phyloP scores from a whole-genome alignment of 2,888 invertebrate species.

The Ornithoptera priamus region DNA sequence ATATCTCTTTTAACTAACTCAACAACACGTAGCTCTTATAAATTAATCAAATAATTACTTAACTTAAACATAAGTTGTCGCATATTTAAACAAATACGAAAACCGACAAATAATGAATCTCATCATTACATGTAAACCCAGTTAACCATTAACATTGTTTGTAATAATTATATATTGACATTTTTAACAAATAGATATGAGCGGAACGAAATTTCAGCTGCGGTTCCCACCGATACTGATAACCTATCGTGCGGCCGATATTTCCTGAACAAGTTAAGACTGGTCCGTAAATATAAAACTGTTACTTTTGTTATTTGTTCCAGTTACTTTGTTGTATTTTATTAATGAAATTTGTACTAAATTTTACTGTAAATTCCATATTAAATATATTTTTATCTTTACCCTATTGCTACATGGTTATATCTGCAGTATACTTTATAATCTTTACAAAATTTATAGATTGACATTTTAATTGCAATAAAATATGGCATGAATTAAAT shows the following conservation, averaged over 20 bases:
- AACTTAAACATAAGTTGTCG: too few relatives aligned
- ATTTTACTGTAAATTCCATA: too few relatives aligned
- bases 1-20: too few relatives aligned
- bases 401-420: too few relatives aligned
- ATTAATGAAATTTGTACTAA: background rate
- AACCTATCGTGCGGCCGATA: slow-evolving; percentile 37
- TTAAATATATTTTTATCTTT: too few relatives aligned
- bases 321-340: background rate
- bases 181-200: slow-evolving; percentile 29
- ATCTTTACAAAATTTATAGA: too few relatives aligned
- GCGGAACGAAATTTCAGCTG: slow-evolving; percentile 30
- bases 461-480: too few relatives aligned
- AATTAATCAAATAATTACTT: too few relatives aligned
- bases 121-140: background rate
- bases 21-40: too few relatives aligned
- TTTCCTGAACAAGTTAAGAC: slow-evolving; percentile 40
- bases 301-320: slow-evolving; percentile 8
- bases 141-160: slow-evolving; percentile 22
- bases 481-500: too few relatives aligned
- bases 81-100: too few relatives aligned
- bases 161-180: slow-evolving; percentile 27
- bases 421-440: too few relatives aligned
- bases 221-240: slow-evolving; percentile 41
- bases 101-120: background rate
- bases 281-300: slow-evolving; percentile 31